phyloP scores from a whole-genome alignment of 2,113 vertebrate species.

The Coptodon rendalli region DNA sequence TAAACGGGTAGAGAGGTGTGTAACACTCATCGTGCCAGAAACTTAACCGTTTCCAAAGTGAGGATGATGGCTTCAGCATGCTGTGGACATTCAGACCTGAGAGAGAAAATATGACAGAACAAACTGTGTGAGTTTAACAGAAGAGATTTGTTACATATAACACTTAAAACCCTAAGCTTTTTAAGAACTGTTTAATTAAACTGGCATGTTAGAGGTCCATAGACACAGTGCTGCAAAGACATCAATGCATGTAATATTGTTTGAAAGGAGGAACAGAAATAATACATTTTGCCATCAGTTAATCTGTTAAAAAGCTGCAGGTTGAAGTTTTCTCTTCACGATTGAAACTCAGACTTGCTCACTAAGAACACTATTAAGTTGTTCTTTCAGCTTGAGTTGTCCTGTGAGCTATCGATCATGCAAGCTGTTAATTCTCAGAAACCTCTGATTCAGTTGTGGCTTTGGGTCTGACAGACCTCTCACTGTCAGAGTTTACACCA shows the following conservation, averaged over 20 bases:
- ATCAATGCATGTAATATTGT: not conserved
- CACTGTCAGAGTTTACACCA: not conserved
- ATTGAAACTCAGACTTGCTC: not conserved
- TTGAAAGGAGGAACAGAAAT: not conserved
- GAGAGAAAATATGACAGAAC: not conserved
- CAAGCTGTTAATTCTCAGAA: not conserved
- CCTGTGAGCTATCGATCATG: not conserved
- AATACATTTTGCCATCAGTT: not conserved
- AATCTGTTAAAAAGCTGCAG: not conserved
- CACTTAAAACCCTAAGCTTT: not conserved
- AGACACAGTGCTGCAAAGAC: not conserved
- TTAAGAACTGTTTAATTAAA: not conserved
- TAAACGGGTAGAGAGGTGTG: constrained; percentile 74
- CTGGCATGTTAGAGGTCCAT: not conserved
- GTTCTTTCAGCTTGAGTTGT: not conserved
- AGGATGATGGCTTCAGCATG: constrained; percentile 80
- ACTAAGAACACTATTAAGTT: not conserved
- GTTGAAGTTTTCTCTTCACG: not conserved
- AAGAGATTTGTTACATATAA: not conserved
- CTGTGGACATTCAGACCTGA: constrained; percentile 87
- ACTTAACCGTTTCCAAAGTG: constrained; percentile 73
- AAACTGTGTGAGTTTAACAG: not conserved
- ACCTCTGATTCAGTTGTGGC: fast-evolving
- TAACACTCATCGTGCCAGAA: constrained; percentile 81
- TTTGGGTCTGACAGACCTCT: not conserved